Evolutionary conservation across 1,140 invertebrate genomes (phyloP).

Genomic region (Drosophila malerkotliana): DNA sequence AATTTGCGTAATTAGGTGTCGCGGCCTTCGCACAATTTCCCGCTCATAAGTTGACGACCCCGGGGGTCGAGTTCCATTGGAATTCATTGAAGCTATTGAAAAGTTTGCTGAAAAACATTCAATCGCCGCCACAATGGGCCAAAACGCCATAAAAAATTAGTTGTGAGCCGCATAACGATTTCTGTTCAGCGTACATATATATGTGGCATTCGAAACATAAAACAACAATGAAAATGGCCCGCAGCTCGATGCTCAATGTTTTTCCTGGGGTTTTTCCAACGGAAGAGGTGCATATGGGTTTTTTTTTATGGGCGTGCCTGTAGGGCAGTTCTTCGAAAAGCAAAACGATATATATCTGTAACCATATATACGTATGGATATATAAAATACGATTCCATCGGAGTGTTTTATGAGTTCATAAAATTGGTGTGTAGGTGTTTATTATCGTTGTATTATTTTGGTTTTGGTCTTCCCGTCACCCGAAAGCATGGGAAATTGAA

Average conservation of each 20-base stretch:
- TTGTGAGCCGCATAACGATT: conserved; percentile 34
- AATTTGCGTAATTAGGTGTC: conserved; percentile 50
- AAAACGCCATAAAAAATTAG: conserved; percentile 45
- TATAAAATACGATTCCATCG: conserved; percentile 66
- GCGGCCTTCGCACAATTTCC: conserved; percentile 14
- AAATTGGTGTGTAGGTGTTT: conserved; percentile 74
- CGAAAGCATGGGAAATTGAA: conserved; percentile 66
- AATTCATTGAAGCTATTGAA: conserved; percentile 22
- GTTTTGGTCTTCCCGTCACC: conserved; percentile 20
- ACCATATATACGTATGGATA: background rate
- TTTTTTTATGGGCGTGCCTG: conserved; percentile 53
- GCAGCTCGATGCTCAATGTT: conserved; percentile 27
- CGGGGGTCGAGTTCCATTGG: conserved; percentile 10
- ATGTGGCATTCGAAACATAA: conserved; percentile 34
- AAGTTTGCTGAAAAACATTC: conserved; percentile 33
- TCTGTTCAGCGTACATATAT: background rate
- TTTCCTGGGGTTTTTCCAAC: conserved; percentile 9
- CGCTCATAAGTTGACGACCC: conserved; percentile 10
- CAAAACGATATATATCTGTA: background rate
- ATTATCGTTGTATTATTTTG: conserved; percentile 58
- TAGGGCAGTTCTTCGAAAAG: conserved; percentile 16
- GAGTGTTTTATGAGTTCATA: conserved; percentile 80
- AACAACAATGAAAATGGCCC: conserved; percentile 42
- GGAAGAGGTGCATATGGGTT: conserved; percentile 48
- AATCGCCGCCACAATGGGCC: conserved; percentile 19